These are phyloP conservation scores for Lethenteron reissneri DNA, from an alignment of 2,113 vertebrate genomes.

Conservation along the genomic window DNA sequence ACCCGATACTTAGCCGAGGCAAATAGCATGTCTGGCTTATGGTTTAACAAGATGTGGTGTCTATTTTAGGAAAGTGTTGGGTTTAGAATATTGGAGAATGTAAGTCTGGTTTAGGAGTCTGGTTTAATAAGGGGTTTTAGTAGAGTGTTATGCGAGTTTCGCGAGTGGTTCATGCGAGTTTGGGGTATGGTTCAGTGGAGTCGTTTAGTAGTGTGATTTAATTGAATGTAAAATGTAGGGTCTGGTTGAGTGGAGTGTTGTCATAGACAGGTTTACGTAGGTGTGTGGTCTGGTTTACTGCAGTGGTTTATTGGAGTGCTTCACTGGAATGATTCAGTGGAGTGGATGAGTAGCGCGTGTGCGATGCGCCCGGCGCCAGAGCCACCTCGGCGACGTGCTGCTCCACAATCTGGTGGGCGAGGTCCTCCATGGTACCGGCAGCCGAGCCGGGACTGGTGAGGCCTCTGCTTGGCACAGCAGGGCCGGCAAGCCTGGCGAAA, in stretches of 20 bases:
- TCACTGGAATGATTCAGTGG: not conserved
- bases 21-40: too few species aligned
- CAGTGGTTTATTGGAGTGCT: not conserved
- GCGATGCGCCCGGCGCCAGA: slow-evolving; percentile 11
- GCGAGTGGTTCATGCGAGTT: too few species aligned
- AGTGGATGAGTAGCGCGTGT: not conserved
- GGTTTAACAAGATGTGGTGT: too few species aligned
- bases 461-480: slow-evolving; percentile 31
- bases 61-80: too few species aligned
- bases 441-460: slow-evolving; percentile 62
- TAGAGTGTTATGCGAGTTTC: too few species aligned
- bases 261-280: not conserved
- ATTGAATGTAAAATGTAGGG: not conserved
- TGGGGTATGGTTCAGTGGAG: too few species aligned
- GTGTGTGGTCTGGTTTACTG: not conserved
- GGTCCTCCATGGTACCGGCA: slow-evolving; percentile 53
- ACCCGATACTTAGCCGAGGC: too few species aligned
- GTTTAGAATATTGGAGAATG: too few species aligned
- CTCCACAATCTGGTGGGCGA: slow-evolving; percentile 60
- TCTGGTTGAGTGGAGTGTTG: not conserved
- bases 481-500: too few species aligned
- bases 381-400: slow-evolving; percentile 66
- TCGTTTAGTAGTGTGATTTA: not conserved
- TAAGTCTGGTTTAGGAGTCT: too few species aligned
- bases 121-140: too few species aligned